A percentile compares a stretch with the other conserved stretches of the same genome.
Evolutionary conservation across 2,113 vertebrate species (phyloP).

Genomic region (Oenanthe melanoleuca): DNA sequence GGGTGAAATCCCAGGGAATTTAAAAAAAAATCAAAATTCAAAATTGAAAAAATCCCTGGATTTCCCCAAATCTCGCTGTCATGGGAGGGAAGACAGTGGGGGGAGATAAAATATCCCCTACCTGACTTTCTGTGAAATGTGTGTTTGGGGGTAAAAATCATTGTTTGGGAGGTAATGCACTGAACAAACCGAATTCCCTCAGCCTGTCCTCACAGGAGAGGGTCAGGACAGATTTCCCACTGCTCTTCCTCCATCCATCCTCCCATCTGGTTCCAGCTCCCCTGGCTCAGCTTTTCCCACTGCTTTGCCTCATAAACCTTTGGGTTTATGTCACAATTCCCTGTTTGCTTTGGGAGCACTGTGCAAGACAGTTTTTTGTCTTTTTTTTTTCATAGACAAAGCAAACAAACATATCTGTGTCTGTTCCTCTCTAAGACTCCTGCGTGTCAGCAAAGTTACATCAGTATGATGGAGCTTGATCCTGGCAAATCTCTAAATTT

Average conservation of each 20-base stretch:
- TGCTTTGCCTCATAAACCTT: neutral
- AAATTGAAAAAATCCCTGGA: too few species aligned
- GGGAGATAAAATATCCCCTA: too few species aligned
- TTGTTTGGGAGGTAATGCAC: too few species aligned
- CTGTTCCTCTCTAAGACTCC: neutral
- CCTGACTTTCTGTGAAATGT: too few species aligned
- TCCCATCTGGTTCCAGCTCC: neutral
- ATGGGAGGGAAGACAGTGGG: too few species aligned
- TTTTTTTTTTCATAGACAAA: neutral
- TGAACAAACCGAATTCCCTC: neutral
- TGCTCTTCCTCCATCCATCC: neutral
- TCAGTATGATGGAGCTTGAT: rapidly evolving
- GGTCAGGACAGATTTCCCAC: neutral
- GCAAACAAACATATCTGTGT: rapidly evolving
- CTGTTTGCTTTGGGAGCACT: neutral
- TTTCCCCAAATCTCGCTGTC: rapidly evolving
- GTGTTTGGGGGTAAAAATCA: rapidly evolving
- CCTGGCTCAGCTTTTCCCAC: neutral
- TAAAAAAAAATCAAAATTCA: too few species aligned
- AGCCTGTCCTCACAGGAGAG: neutral
- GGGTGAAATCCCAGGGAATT: neutral
- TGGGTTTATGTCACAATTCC: neutral
- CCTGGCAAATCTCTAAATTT: neutral
- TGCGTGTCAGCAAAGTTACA: neutral
- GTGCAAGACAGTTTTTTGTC: neutral